phyloP scores from a whole-genome alignment of 2,888 invertebrate species.

The Acanthosoma haemorrhoidale region DNA sequence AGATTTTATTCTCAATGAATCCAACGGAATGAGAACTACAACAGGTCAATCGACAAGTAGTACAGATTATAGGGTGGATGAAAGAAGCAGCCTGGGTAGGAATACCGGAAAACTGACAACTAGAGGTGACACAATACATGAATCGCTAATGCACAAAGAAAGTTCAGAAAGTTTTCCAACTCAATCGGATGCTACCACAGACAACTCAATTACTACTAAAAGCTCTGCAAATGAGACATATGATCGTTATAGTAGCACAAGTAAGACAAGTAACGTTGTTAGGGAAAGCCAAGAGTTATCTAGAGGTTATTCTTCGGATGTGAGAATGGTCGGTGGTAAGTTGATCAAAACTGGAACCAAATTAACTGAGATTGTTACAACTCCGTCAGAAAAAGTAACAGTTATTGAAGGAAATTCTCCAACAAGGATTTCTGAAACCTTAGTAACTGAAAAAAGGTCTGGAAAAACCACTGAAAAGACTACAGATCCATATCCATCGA shows the following conservation, averaged over 20 bases:
- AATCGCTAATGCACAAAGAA: too few relatives aligned
- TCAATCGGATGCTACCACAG: too few relatives aligned
- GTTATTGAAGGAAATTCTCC: neutral
- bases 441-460: neutral
- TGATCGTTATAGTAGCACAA: too few relatives aligned
- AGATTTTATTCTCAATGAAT: neutral
- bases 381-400: neutral
- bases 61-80: neutral
- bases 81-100: neutral
- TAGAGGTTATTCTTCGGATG: neutral
- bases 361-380: neutral
- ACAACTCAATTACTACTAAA: too few relatives aligned
- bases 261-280: too few relatives aligned
- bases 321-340: conserved; percentile 15
- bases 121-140: neutral
- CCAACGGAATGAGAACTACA: neutral
- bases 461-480: neutral
- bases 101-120: neutral
- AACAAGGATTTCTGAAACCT: neutral
- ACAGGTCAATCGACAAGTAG: neutral
- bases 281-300: neutral
- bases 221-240: too few relatives aligned
- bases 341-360: neutral
- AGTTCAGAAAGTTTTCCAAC: too few relatives aligned
- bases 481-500: too few relatives aligned